These are phyloP conservation scores for Xiphias gladius DNA, from an alignment of 2,113 vertebrate genomes.

Conservation along the genomic window DNA sequence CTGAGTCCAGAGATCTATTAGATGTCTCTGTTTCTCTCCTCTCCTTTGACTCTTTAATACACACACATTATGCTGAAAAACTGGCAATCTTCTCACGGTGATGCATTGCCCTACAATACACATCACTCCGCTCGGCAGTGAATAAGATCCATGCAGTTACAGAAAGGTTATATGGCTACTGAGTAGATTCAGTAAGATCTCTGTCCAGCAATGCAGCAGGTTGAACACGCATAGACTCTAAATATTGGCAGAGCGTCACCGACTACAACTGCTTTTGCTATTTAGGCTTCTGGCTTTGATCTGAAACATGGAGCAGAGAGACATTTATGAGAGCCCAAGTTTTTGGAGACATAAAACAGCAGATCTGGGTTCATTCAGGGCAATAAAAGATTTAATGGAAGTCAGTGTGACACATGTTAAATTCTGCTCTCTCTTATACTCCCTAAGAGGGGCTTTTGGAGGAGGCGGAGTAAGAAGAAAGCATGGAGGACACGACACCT, in stretches of 20 bases:
- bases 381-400: conserved; percentile 67
- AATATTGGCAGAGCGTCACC: neutral
- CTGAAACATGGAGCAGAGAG: conserved; percentile 26
- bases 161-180: conserved; percentile 27
- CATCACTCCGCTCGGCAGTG: conserved; percentile 31
- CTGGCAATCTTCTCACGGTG: conserved; percentile 58
- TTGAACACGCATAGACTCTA: neutral
- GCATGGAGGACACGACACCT: conserved; percentile 65
- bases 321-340: conserved; percentile 47
- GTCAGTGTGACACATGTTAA: conserved; percentile 42
- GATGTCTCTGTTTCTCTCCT: conserved; percentile 50
- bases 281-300: conserved; percentile 45
- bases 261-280: conserved; percentile 32
- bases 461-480: conserved; percentile 47
- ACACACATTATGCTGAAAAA: conserved; percentile 56
- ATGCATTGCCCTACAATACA: conserved; percentile 54
- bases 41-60: conserved; percentile 54
- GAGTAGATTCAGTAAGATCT: conserved; percentile 29
- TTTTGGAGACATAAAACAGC: conserved; percentile 51
- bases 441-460: conserved; percentile 54
- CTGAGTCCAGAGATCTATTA: conserved; percentile 60
- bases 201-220: conserved; percentile 19
- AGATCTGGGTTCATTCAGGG: conserved; percentile 64
- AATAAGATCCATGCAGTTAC: conserved; percentile 2
- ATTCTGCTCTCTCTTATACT: conserved; percentile 43